Evolutionary conservation across 2,888 invertebrate genomes (phyloP).

Genomic region (Leuctra nigra): DNA sequence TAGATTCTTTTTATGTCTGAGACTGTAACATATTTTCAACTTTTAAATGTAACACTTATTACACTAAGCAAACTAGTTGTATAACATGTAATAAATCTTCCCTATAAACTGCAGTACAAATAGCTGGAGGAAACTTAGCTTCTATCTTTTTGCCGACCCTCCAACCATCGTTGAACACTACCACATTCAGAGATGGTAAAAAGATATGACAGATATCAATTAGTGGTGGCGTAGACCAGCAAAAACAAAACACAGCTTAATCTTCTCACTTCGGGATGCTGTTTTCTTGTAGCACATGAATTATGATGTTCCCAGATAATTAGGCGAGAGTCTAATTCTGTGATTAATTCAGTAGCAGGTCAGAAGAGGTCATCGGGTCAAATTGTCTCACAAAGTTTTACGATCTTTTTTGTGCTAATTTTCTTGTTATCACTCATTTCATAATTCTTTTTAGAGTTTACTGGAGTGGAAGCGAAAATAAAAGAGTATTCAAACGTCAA

Average conservation of each 20-base stretch:
- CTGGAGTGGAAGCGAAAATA: constrained; percentile 13
- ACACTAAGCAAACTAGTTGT: too few species aligned
- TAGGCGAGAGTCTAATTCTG: constrained; percentile 8
- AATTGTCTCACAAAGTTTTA: constrained; percentile 13
- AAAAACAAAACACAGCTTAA: constrained; percentile 9
- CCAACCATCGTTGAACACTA: background rate
- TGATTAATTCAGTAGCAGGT: constrained; percentile 8
- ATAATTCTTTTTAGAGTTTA: constrained; percentile 12
- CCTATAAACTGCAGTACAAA: too few species aligned
- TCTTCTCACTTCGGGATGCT: background rate
- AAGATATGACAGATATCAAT: constrained; percentile 13
- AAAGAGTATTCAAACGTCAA: constrained; percentile 2
- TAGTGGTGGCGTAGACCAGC: constrained; percentile 16
- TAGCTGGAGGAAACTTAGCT: constrained; percentile 9
- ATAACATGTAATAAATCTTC: too few species aligned
- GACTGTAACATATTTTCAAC: too few species aligned
- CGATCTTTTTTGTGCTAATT: too few species aligned
- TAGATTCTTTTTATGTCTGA: too few species aligned
- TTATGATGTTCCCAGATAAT: constrained; percentile 7
- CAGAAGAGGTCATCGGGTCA: constrained; percentile 14
- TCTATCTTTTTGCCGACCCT: background rate
- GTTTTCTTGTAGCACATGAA: background rate
- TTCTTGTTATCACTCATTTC: constrained; percentile 21
- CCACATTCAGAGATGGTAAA: background rate
- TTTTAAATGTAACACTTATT: too few species aligned